A percentile compares a stretch with the other conserved stretches of the same genome.
Evolutionary conservation across 2,797 vertebrate genomes (phyloP).

Genomic region (Atherinosoma microstoma): DNA sequence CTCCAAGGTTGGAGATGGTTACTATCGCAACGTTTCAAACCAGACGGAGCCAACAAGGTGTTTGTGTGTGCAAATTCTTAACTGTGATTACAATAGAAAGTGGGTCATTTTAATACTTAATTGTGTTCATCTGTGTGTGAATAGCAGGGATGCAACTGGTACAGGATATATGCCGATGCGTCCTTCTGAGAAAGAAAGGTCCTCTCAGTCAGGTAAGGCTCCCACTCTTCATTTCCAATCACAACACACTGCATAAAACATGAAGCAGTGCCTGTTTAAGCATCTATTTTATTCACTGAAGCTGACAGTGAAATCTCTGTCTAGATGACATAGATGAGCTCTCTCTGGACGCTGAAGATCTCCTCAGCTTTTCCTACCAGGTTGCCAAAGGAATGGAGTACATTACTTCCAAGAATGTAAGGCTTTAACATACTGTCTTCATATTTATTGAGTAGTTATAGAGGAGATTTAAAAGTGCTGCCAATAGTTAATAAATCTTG

Average conservation of each 20-base stretch:
- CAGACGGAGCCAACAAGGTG: conserved; percentile 84
- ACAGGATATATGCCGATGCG: conserved; percentile 94
- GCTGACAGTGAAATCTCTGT: conserved; percentile 9
- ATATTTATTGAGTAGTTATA: conserved; percentile 37
- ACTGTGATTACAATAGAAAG: not conserved
- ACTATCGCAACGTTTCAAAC: conserved; percentile 90
- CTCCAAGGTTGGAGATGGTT: conserved; percentile 82
- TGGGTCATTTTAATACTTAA: not conserved
- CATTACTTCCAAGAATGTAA: conserved; percentile 93
- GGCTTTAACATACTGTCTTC: conserved; percentile 54
- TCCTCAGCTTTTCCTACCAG: conserved; percentile 96
- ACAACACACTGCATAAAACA: not conserved
- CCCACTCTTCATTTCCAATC: not conserved
- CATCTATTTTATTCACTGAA: not conserved
- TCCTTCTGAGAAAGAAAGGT: conserved; percentile 82
- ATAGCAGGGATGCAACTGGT: conserved; percentile 80
- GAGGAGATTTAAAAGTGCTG: conserved; percentile 37
- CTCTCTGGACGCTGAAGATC: conserved; percentile 88
- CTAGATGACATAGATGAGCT: conserved; percentile 80
- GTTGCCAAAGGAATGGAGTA: conserved; percentile 99
- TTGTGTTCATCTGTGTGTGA: conserved; percentile 19
- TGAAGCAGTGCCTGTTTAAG: not conserved
- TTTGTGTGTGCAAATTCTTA: conserved; percentile 42
- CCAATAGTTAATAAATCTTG: conserved; percentile 48
- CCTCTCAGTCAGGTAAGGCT: conserved; percentile 78